phyloP scores from a whole-genome alignment of 1,140 invertebrate species.

The Steinernema khuongi region DNA sequence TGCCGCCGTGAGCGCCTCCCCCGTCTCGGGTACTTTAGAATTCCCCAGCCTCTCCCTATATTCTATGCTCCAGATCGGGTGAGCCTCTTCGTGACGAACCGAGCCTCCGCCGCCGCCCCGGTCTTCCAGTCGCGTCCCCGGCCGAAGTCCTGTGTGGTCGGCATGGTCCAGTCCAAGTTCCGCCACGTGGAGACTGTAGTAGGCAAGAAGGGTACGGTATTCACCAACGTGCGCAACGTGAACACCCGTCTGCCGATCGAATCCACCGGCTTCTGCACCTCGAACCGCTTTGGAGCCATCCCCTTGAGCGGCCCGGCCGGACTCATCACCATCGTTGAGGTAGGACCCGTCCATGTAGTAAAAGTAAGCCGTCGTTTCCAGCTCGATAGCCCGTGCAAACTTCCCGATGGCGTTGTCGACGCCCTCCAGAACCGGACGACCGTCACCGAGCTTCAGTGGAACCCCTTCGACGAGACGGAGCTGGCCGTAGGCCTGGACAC shows the following conservation, averaged over 20 bases:
- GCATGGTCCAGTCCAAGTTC: constrained; percentile 59
- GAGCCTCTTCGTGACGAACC: not conserved
- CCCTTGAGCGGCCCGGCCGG: constrained; percentile 60
- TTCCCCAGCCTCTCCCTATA: not conserved
- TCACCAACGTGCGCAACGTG: constrained; percentile 59
- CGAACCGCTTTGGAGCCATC: constrained; percentile 59
- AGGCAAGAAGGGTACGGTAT: constrained; percentile 25
- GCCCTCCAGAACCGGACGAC: constrained; percentile 59
- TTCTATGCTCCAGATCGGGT: not conserved
- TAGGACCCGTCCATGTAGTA: constrained; percentile 37
- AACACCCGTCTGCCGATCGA: constrained; percentile 60
- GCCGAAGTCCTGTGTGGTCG: constrained; percentile 42
- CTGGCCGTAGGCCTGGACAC: constrained; percentile 58
- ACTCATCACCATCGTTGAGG: constrained; percentile 59
- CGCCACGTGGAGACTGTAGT: constrained; percentile 56
- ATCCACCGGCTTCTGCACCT: constrained; percentile 59
- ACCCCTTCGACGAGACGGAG: constrained; percentile 60
- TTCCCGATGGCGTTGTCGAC: constrained; percentile 59
- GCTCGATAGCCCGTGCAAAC: constrained; percentile 52
- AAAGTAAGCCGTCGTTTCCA: constrained; percentile 27
- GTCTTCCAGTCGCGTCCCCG: constrained; percentile 25
- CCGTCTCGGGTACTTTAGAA: constrained; percentile 1
- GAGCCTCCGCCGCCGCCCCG: not conserved
- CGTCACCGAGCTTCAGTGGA: constrained; percentile 61
- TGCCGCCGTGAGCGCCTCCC: constrained; percentile 15